Evolutionary conservation across 2,113 vertebrate species (phyloP), one percentile per base, ranked within the genome.

Genomic region (Ornithorhynchus anatinus): DNA sequence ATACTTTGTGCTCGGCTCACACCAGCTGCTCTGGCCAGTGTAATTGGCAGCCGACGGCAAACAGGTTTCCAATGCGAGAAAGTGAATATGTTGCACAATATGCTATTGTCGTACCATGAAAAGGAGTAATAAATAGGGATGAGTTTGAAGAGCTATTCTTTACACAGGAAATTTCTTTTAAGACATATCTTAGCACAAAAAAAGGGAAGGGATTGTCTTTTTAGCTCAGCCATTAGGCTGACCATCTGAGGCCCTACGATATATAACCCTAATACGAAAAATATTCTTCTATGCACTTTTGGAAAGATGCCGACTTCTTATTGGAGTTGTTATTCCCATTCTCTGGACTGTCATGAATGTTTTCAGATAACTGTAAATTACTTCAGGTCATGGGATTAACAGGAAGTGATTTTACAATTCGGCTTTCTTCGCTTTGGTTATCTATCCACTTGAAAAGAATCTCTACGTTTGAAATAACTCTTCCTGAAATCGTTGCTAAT

Each of bases 21-120:
- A 82, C 81, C 89, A 88, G 84, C 84, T 90, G 86, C 75, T 84
- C 70, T 69, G 85, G 84, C 85, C 89, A 88, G 80, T 63, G 45
- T 85, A 82, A 78, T 76, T 81, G 72, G 75, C 80, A 84, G 57
- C 57, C 63, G 77, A 60, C 23, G 77, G 48, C 48, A 72, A 37
- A 31, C 62, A 59, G 56, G 32, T 10, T 83, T 78, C 75, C 57
- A 72, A 56, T 16, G 59, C 43, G 53, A 48, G 58, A 69, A 77
- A 69, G 47, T 45, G 52, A 81, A 50, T 43, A 16, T 72, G 36
- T 75, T 77, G 81, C 53, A 66, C 56, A 69, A 31, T 75, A 72
- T 74, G 62, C 59, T 65, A 79, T 77, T 52, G 77, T 77, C 69
- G 79, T 63, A 64, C 69, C 59, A 75, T 81, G 72, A 62, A 58